phyloP scores from a whole-genome alignment of 2,888 invertebrate genomes.

The Neuroscelio doddi region DNA sequence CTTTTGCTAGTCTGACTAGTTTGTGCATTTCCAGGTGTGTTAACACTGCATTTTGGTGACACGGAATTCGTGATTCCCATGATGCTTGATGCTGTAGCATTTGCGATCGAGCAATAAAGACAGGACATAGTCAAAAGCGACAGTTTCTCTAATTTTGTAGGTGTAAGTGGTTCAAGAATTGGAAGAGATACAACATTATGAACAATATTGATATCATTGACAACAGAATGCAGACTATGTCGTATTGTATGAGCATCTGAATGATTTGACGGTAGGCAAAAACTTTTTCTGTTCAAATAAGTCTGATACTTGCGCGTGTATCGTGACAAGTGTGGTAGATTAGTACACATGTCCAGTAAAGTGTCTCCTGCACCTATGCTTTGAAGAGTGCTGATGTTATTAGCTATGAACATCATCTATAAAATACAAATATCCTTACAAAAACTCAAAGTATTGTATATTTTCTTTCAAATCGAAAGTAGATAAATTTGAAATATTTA shows the following conservation, averaged over 20 bases:
- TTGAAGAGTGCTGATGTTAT: constrained; percentile 85
- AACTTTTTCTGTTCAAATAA: constrained; percentile 79
- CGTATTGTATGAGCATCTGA: constrained; percentile 83
- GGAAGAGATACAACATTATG: constrained; percentile 89
- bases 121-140: constrained; percentile 88
- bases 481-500: background rate
- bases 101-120: constrained; percentile 84
- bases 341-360: constrained; percentile 86
- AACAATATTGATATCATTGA: constrained; percentile 88
- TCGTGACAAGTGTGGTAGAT: constrained; percentile 80
- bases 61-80: constrained; percentile 75
- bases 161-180: constrained; percentile 89
- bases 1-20: constrained; percentile 60
- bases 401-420: constrained; percentile 84
- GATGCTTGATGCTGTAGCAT: constrained; percentile 78
- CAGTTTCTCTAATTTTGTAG: constrained; percentile 86
- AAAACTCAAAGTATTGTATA: too few species aligned
- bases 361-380: constrained; percentile 87
- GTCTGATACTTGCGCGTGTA: constrained; percentile 78
- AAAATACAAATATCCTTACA: too few species aligned
- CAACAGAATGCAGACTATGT: constrained; percentile 84
- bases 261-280: constrained; percentile 79
- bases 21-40: constrained; percentile 54
- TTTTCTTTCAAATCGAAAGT: too few species aligned
- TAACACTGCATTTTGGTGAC: constrained; percentile 75